Conservation (phyloP, 2,113 vertebrate genomes). For the Cyphomyrus plagiostoma region DNA sequence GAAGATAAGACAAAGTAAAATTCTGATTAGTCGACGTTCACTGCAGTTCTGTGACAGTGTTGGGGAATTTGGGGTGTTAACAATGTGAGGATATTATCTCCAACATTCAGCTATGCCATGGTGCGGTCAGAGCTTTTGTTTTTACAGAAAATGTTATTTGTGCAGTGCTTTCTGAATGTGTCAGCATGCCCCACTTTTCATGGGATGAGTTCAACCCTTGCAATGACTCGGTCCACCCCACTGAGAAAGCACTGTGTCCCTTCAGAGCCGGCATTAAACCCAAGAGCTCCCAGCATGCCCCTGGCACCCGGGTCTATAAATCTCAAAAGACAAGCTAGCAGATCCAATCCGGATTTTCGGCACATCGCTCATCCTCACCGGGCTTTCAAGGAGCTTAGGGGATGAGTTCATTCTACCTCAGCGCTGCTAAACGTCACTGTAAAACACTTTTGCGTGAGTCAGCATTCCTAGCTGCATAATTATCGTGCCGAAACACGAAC, state of each 20-base stretch:
- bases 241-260: background rate
- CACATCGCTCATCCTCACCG: background rate
- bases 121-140: background rate
- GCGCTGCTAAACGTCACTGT: background rate
- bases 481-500: background rate
- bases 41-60: background rate
- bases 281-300: background rate
- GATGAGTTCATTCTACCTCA: background rate
- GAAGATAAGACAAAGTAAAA: background rate
- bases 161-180: background rate
- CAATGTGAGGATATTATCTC: background rate
- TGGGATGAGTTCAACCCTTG: background rate
- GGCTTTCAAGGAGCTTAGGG: background rate
- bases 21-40: background rate
- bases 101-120: background rate
- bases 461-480: background rate
- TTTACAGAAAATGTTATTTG: background rate
- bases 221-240: background rate
- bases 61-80: background rate
- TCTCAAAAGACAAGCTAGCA: background rate
- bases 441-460: background rate
- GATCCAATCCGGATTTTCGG: background rate
- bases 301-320: background rate
- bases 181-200: background rate
- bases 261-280: background rate